Evolutionary conservation across 2,797 vertebrate genomes (phyloP).

Genomic region (Dromococcyx pavoninus): DNA sequence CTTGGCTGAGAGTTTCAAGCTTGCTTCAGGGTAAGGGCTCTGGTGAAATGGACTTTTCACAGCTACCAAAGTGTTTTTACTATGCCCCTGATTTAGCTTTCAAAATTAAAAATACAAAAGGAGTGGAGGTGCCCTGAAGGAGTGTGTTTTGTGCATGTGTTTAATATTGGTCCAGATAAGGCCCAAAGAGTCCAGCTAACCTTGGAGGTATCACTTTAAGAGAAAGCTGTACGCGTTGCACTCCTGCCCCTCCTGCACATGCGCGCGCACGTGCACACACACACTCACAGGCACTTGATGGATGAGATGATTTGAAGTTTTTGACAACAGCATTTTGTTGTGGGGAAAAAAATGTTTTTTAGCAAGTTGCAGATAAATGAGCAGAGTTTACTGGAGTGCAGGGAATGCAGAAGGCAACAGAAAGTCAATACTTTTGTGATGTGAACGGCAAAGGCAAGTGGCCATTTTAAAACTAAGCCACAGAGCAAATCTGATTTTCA

Average conservation of each 20-base stretch:
- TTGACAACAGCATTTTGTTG: constrained; percentile 58
- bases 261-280: not conserved
- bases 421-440: constrained; percentile 31
- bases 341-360: not conserved
- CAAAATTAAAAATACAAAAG: not conserved
- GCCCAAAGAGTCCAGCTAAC: not conserved
- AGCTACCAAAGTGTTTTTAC: not conserved
- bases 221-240: not conserved
- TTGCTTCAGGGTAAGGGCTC: not conserved
- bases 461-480: not conserved
- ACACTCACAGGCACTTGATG: not conserved
- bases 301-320: constrained; percentile 59
- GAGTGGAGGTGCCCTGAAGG: not conserved
- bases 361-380: constrained; percentile 64
- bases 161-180: not conserved
- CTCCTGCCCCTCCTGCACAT: not conserved
- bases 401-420: constrained; percentile 3
- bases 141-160: not conserved
- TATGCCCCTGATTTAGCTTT: not conserved
- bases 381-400: constrained; percentile 33
- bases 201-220: not conserved
- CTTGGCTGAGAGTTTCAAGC: not conserved
- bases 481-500: not conserved
- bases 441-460: not conserved
- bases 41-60: not conserved